Conservation (phyloP, 2,113 vertebrate species). For the Thermophis baileyi region DNA sequence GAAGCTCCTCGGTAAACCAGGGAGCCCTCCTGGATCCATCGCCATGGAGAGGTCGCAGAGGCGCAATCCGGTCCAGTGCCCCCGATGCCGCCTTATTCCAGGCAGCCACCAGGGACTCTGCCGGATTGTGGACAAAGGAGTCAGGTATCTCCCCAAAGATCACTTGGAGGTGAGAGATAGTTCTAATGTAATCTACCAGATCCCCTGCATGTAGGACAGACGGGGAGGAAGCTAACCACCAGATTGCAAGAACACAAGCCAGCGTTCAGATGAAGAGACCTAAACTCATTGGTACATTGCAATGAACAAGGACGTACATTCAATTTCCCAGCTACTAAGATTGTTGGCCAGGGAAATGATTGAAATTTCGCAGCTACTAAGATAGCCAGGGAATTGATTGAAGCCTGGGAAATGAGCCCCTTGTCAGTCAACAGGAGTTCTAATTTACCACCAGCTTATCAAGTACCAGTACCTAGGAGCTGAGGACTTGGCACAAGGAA, state of each 20-base stretch:
- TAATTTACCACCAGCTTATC: not conserved
- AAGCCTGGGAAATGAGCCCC: not conserved
- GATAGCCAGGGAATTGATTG: not conserved
- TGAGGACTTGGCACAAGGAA: not conserved
- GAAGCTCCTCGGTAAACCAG: too few species aligned
- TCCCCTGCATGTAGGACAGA: not conserved
- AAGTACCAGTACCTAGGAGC: not conserved
- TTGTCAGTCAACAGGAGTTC: not conserved
- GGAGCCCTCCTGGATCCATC: too few species aligned
- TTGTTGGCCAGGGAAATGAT: not conserved
- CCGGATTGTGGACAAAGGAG: too few species aligned
- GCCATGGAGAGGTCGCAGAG: too few species aligned
- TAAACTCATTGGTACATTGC: too few species aligned
- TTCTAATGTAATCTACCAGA: not conserved
- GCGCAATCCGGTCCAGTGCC: too few species aligned
- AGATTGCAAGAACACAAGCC: not conserved
- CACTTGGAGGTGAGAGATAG: too few species aligned
- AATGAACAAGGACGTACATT: not conserved
- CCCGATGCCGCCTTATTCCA: too few species aligned
- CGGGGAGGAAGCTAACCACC: not conserved
- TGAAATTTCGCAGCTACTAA: not conserved
- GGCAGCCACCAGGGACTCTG: too few species aligned
- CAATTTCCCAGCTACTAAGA: not conserved
- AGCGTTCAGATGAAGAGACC: not conserved
- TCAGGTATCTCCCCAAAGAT: too few species aligned